phyloP scores from a whole-genome alignment of 1,140 invertebrate genomes.

The Melitaea cinxia region DNA sequence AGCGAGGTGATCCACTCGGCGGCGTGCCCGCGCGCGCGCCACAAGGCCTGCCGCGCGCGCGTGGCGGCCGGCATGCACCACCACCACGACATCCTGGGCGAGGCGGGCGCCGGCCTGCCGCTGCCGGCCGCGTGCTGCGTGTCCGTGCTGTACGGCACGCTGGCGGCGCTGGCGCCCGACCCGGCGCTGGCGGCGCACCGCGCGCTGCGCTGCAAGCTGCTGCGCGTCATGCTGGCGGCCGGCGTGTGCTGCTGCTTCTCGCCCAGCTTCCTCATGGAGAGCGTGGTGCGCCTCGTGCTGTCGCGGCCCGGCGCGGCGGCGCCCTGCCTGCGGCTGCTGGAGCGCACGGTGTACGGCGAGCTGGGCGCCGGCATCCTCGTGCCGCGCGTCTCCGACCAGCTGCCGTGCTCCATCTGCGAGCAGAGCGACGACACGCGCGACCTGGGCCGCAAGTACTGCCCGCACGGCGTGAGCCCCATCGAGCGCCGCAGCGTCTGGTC shows the following conservation, averaged over 20 bases:
- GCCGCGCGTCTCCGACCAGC: constrained; percentile 56
- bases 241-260: constrained; percentile 86
- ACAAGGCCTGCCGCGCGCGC: constrained; percentile 77
- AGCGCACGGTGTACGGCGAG: constrained; percentile 83
- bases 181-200: constrained; percentile 70
- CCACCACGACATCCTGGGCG: constrained; percentile 83
- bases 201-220: constrained; percentile 77
- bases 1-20: constrained; percentile 82
- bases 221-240: constrained; percentile 82
- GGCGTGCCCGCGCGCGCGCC: constrained; percentile 77
- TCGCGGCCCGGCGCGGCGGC: constrained; percentile 57
- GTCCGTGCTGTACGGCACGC: constrained; percentile 82
- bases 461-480: constrained; percentile 55
- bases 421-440: constrained; percentile 53
- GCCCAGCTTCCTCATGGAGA: constrained; percentile 71
- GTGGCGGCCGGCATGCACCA: constrained; percentile 79
- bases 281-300: constrained; percentile 66
- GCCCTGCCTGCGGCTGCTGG: constrained; percentile 77
- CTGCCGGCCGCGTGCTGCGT: constrained; percentile 81
- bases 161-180: constrained; percentile 80
- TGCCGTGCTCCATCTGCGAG: constrained; percentile 72
- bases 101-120: constrained; percentile 49
- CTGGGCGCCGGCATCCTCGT: constrained; percentile 76
- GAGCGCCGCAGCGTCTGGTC: constrained; percentile 80
- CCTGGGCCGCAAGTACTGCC: constrained; percentile 56